phyloP scores from a whole-genome alignment of 2,797 vertebrate species.

The Microtus agrestis region DNA sequence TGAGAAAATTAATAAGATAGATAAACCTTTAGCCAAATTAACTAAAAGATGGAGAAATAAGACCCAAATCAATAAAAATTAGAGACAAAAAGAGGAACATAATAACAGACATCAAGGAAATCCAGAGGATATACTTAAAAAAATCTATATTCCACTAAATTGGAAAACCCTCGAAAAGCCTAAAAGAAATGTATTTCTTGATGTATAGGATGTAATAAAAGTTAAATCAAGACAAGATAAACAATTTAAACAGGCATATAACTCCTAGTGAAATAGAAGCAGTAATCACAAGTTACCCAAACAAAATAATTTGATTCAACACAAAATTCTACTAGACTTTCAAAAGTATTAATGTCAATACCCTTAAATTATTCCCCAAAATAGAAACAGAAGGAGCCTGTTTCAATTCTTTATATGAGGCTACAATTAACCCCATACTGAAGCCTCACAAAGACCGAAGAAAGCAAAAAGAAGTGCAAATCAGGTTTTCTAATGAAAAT shows the following conservation, averaged over 20 bases:
- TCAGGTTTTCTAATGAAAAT: background rate
- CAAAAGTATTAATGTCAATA: background rate
- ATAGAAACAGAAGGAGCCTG: background rate
- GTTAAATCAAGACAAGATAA: background rate
- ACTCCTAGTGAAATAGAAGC: background rate
- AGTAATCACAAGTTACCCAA: background rate
- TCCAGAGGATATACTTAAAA: background rate
- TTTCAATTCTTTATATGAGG: background rate
- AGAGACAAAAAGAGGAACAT: background rate
- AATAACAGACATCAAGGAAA: background rate
- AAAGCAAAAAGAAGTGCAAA: background rate
- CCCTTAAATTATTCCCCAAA: background rate
- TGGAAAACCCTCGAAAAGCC: background rate
- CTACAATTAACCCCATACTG: background rate
- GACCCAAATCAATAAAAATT: background rate
- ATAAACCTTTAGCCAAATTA: background rate
- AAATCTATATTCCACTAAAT: background rate
- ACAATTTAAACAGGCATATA: background rate
- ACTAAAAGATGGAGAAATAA: background rate
- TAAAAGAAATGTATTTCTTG: background rate
- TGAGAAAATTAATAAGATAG: background rate
- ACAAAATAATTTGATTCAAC: background rate
- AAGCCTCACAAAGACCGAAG: background rate
- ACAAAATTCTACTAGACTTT: background rate
- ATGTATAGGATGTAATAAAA: background rate